These are phyloP conservation scores for Corythaixoides concolor DNA, from an alignment of 2,113 vertebrate genomes.

Conservation along the genomic window DNA sequence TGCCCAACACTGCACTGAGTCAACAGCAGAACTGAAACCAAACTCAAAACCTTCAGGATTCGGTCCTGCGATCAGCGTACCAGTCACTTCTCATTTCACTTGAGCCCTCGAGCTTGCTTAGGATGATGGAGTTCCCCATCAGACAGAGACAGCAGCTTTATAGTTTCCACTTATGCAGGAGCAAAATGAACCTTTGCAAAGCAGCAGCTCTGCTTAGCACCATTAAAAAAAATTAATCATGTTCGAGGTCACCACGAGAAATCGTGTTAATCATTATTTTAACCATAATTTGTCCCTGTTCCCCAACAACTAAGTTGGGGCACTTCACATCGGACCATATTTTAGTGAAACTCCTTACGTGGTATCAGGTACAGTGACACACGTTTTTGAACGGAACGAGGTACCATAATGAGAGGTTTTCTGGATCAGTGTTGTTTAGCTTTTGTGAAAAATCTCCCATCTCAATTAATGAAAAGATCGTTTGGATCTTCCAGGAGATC, in stretches of 20 bases:
- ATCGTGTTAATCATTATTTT: background rate
- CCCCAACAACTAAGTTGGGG: background rate
- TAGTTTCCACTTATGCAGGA: background rate
- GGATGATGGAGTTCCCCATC: background rate
- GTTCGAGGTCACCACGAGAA: background rate
- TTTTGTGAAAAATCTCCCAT: background rate
- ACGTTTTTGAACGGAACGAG: background rate
- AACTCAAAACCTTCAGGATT: background rate
- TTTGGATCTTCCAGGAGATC: background rate
- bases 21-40: constrained; percentile 30
- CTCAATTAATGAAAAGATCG: background rate
- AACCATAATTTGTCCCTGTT: background rate
- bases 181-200: background rate
- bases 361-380: rapidly evolving
- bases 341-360: background rate
- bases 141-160: background rate
- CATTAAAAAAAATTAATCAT: background rate
- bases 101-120: background rate
- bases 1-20: background rate
- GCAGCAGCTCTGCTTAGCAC: background rate
- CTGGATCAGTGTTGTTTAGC: background rate
- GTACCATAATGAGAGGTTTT: background rate
- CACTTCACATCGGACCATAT: background rate
- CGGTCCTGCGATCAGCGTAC: background rate
- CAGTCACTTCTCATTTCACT: background rate